phyloP scores from a whole-genome alignment of 2,797 vertebrate species.

The Eptatretus atami region DNA sequence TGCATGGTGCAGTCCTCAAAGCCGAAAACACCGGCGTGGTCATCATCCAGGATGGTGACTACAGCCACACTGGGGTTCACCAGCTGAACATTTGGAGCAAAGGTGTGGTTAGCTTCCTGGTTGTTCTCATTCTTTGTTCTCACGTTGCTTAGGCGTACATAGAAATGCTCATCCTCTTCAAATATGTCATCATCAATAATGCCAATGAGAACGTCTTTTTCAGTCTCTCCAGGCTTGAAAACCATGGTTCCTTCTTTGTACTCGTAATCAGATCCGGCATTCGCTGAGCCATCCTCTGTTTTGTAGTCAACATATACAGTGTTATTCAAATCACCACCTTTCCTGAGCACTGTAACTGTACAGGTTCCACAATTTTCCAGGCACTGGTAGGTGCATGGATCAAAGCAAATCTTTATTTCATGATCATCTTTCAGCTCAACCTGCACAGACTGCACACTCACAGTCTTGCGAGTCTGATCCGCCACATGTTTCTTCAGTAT shows the following conservation, averaged over 20 bases:
- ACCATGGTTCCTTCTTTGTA: slow-evolving; percentile 32
- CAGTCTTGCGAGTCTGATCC: slow-evolving; percentile 35
- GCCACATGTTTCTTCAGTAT: slow-evolving; percentile 43
- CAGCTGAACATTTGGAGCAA: slow-evolving; percentile 18
- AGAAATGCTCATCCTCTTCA: slow-evolving; percentile 43
- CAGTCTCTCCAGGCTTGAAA: slow-evolving; percentile 29
- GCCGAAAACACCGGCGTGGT: slow-evolving; percentile 67
- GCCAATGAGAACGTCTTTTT: slow-evolving; percentile 32
- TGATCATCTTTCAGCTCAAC: slow-evolving; percentile 10
- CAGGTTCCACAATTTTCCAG: slow-evolving; percentile 42
- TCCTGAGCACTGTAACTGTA: slow-evolving; percentile 22
- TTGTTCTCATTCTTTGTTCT: slow-evolving; percentile 17
- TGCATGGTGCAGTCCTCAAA: slow-evolving; percentile 42
- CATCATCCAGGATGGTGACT: slow-evolving; percentile 67
- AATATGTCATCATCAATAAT: slow-evolving; percentile 48
- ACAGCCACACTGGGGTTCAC: slow-evolving; percentile 38
- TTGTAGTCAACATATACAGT: slow-evolving; percentile 35
- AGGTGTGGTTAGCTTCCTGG: slow-evolving; percentile 16
- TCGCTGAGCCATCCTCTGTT: slow-evolving; percentile 38
- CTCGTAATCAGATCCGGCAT: slow-evolving; percentile 42
- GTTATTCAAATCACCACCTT: slow-evolving; percentile 19
- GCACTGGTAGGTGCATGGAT: slow-evolving; percentile 58
- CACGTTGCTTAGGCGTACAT: slow-evolving; percentile 19
- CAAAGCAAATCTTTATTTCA: slow-evolving; percentile 29
- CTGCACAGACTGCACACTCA: slow-evolving; percentile 18